Base-by-base conservation (phyloP, 2,888 invertebrate genomes). In the Eupithecia subumbrata region DNA sequence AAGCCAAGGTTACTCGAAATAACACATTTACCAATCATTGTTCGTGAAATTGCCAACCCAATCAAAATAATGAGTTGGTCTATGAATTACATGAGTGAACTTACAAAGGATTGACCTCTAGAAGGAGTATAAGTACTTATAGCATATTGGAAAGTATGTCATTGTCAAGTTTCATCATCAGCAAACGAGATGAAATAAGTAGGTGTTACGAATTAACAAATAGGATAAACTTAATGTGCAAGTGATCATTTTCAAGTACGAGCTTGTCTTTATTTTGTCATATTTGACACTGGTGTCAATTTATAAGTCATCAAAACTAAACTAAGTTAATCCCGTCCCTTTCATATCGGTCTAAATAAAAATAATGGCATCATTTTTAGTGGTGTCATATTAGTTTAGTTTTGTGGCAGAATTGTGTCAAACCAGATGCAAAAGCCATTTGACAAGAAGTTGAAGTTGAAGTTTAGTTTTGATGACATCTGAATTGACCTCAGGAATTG, bases 81-180 rank as follows among this genome's bases (percentile, higher is more conserved):
- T 52, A 16, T 76, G 74, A 76, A 72, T 52, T 70, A 72, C 71
- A n/a, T 8, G 64, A 69, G 40, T 66, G 68, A 67, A 70, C 76
- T 72, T 25, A 73, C 75, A 75, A 76, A 79, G 78, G 77, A 77
- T 66, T 72, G 77, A 78, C 82, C 81, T 69, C 76, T 71, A 76
- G 72, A 67, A 74, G 82, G 76, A 85, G 37, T 80, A 84, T 74
- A 85, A 85, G 86, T 82, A 80, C 86, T 85, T 76, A 78, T 60
- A 83, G 80, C 81, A 77, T 79, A 88, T 88, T 88, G 82, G 88
- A 92, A 93, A 91, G 91, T 90, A 80, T 91, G 93, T 90, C 93
- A 93, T 80, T 92, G 93, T 89, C 90, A 88, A 75, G 80, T 90
- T 89, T 89, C 86, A 83, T 84, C 87, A 89, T 1, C 76, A 82